These are phyloP conservation scores for Apeira syringaria DNA, from an alignment of 2,888 invertebrate species.

Conservation along the genomic window DNA sequence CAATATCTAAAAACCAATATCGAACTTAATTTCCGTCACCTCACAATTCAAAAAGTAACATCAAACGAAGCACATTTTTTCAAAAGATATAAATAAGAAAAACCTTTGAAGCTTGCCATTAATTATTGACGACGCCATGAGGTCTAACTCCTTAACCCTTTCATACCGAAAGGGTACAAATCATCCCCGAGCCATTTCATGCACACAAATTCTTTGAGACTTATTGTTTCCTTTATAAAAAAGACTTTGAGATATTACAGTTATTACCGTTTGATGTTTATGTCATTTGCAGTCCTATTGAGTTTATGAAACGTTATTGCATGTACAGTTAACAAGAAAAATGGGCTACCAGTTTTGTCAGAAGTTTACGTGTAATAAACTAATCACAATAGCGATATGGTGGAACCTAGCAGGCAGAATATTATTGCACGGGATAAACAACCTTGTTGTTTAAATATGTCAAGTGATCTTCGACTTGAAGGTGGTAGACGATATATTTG, in stretches of 20 bases:
- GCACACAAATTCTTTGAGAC: slow-evolving; percentile 69
- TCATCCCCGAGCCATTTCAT: slow-evolving; percentile 65
- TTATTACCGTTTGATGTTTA: slow-evolving; percentile 74
- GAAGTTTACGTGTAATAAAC: too few relatives aligned
- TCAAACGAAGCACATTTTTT: slow-evolving; percentile 57
- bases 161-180: slow-evolving; percentile 50
- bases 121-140: slow-evolving; percentile 72
- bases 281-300: slow-evolving; percentile 35
- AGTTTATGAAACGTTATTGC: too few relatives aligned
- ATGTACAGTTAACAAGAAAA: too few relatives aligned
- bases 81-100: slow-evolving; percentile 38
- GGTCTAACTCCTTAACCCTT: slow-evolving; percentile 70
- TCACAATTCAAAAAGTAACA: slow-evolving; percentile 50
- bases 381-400: too few relatives aligned
- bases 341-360: too few relatives aligned
- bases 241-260: slow-evolving; percentile 75
- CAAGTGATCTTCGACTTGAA: too few relatives aligned
- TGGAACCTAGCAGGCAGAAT: too few relatives aligned
- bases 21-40: slow-evolving; percentile 30
- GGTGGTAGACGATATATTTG: too few relatives aligned
- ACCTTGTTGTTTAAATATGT: too few relatives aligned
- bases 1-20: slow-evolving; percentile 24
- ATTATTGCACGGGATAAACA: too few relatives aligned
- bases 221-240: slow-evolving; percentile 75
- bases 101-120: slow-evolving; percentile 66